Evolutionary conservation across 2,797 vertebrate genomes (phyloP), one percentile per base, ranked within the genome.

Genomic region (Pipistrellus kuhlii): DNA sequence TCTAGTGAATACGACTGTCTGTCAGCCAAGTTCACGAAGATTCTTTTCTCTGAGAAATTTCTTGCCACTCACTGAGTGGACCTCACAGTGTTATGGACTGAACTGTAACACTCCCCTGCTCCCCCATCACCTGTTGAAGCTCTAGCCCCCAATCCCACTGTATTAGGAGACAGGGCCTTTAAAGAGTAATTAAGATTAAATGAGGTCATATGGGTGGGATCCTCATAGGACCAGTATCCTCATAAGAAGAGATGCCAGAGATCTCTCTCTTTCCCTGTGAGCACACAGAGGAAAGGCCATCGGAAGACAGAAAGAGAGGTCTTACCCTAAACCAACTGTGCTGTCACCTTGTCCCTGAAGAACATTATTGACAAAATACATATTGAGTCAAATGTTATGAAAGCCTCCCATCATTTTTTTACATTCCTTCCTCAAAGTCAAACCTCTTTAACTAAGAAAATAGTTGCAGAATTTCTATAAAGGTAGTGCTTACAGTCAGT

Each of bases 11-110:
- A 51, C 6, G 38, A 41, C 38, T 18, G 48, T 51, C 38, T 18
- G 48, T 51, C 48, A 32, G 53, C 23, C 44, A 55, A 78, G 18
- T 41, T 90, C 92, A 90, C 51, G 85, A 66, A 80, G 53, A 66
- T 11, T 25, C 25, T 85, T 94, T 62, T 32, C 51, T 93, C 64
- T 88, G 17, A 90, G 86, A 84, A 94, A 85, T 62, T 44, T 18
- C 35, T 30, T 53, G 17, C 30, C 57, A n/a, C 32, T 62, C 35
- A 85, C 9, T 78, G 64, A 85, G 25, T 30, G 44, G 17, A 35
- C 21, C 4, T 4, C 44, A 38, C 48, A 51, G 55, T 30, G 53
- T 35, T 85, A 83, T 57, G 41, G 62, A 88, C 78, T 59, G 71
- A 83, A 68, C 48, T 41, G 59, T n/a, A 69, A 35, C 18, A 10